Evolutionary conservation across 2,888 invertebrate species (phyloP), one percentile per base, ranked within the genome.

Genomic region (Tipula confusa): DNA sequence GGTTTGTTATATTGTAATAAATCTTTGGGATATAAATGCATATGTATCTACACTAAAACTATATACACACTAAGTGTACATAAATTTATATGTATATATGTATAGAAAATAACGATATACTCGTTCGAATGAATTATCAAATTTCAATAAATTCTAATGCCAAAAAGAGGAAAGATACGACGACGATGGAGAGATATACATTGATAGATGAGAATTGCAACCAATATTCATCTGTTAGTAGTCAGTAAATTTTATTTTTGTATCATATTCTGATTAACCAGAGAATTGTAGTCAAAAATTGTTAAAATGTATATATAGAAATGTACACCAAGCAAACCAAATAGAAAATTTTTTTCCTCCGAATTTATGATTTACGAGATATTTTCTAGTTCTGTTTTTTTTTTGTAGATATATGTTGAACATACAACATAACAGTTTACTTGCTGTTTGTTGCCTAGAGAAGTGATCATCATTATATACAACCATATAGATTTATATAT

Each of bases 41-140:
- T 36, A 43, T 64, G 64, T 64, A 43, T 2, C 7, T 2, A 18
- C 64, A 64, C 24, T 64, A 64, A 24, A 64, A 64, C 24, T 9
- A 64, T 64, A 24, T 64, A 64, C 24, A 24, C 4, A n/a, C 6
- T 15, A 43, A 33, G n/a, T n/a, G n/a, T n/a, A 33, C 33, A 33
- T 33, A 33, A 15, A 43, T 43, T 15, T n/a, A 43, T 43, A 43
- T 43, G 13, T 9, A 15, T 43, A 15, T 7, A 43, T 43, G 15
- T 43, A 9, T 64, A 64, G 15, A 15, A 64, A 24, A 64, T 18
- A 64, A 64, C 64, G 64, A 64, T 64, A 64, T 64, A 64, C 64
- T 64, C 64, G 64, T 64, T 64, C 64, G 64, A 64, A 64, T 64
- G 64, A 64, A 64, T 64, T 64, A 64, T 64, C 64, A 64, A 64